A percentile compares a stretch with the other conserved stretches of the same genome.
These are phyloP conservation scores for Cyprinodon tularosa DNA, from an alignment of 2,113 vertebrate species.

Conservation along the genomic window DNA sequence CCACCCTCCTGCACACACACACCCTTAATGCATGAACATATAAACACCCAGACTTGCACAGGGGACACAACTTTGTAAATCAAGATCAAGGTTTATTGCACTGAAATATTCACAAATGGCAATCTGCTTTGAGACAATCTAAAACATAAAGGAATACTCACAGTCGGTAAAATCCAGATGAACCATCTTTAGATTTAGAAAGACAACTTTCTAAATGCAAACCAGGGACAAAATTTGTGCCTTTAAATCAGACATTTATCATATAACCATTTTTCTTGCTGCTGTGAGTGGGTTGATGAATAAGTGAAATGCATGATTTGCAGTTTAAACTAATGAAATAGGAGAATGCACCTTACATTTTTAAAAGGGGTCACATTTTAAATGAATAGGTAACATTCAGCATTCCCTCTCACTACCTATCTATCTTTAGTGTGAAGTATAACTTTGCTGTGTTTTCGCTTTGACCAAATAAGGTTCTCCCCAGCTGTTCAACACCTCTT, in stretches of 20 bases:
- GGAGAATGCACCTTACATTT: background rate
- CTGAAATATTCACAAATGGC: slow-evolving; percentile 2
- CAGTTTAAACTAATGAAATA: background rate
- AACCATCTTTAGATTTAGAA: background rate
- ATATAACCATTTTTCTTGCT: background rate
- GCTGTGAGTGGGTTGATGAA: background rate
- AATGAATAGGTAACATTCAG: too few relatives aligned
- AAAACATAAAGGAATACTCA: background rate
- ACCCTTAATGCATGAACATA: slow-evolving; percentile 17
- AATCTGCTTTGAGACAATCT: slow-evolving; percentile 14
- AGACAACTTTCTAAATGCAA: background rate
- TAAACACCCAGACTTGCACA: background rate
- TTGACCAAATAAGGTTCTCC: background rate
- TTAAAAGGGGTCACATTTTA: too few relatives aligned
- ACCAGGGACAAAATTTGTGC: background rate
- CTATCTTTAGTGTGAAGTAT: background rate
- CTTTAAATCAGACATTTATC: background rate
- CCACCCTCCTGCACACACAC: slow-evolving; percentile 23
- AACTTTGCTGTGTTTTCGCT: background rate
- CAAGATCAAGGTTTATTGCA: slow-evolving; percentile 4
- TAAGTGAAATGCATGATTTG: background rate
- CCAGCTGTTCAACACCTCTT: background rate
- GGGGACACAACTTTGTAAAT: slow-evolving; percentile 14
- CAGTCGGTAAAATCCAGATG: slow-evolving; percentile 11
- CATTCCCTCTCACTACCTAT: too few relatives aligned